These are phyloP conservation scores for Acromyrmex heyeri DNA, from an alignment of 1,140 invertebrate genomes.

Conservation along the genomic window DNA sequence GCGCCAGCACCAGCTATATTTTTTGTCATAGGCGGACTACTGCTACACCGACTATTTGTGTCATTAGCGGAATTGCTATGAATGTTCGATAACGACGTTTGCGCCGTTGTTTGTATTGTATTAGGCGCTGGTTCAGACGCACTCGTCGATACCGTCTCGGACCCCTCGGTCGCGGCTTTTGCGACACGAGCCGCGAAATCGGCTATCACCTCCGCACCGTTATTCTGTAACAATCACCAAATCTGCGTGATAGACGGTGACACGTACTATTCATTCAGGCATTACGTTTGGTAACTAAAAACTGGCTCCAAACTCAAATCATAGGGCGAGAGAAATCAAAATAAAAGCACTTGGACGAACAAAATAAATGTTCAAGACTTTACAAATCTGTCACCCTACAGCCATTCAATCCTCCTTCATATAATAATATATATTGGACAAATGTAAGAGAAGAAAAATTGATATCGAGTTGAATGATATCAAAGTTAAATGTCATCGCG, in stretches of 20 bases:
- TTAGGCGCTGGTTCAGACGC: conserved; percentile 55
- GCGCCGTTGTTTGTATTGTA: conserved; percentile 65
- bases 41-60: conserved; percentile 74
- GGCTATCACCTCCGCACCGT: conserved; percentile 78
- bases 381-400: conserved; percentile 64
- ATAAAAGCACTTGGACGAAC: conserved; percentile 66
- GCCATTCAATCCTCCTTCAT: conserved; percentile 58
- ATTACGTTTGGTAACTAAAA: conserved; percentile 80
- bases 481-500: neutral
- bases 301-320: conserved; percentile 76
- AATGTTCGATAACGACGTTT: conserved; percentile 65
- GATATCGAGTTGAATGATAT: neutral
- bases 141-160: conserved; percentile 67
- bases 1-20: conserved; percentile 65
- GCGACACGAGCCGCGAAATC: conserved; percentile 83
- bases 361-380: conserved; percentile 71
- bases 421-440: too few species aligned
- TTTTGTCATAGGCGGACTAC: conserved; percentile 67
- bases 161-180: conserved; percentile 79
- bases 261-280: conserved; percentile 60
- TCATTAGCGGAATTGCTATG: conserved; percentile 73
- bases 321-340: conserved; percentile 73
- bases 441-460: neutral
- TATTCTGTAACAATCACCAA: conserved; percentile 84
- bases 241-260: conserved; percentile 82